A percentile compares a stretch with the other conserved stretches of the same genome.
Conservation (phyloP, 1,140 invertebrate genomes). For the Pogonomyrmex barbatus region DNA sequence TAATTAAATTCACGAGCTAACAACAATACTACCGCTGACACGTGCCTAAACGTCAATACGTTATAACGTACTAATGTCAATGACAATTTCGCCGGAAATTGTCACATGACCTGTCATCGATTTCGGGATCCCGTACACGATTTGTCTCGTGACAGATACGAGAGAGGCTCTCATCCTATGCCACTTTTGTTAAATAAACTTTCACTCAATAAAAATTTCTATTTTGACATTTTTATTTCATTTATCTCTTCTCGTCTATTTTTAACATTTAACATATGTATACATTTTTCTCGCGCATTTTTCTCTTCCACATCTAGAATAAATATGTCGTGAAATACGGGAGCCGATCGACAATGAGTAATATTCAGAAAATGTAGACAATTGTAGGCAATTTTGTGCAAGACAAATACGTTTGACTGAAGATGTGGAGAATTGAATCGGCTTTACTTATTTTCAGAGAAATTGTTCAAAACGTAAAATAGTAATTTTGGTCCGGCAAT, state of each 20-base stretch:
- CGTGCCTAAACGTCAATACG: constrained; percentile 63
- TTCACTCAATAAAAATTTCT: background rate
- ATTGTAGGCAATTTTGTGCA: constrained; percentile 9
- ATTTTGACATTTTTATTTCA: background rate
- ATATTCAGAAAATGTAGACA: background rate
- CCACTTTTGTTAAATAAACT: constrained; percentile 6
- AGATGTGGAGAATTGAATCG: background rate
- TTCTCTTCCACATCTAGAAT: background rate
- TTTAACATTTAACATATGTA: background rate
- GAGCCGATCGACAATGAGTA: background rate
- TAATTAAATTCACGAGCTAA: constrained; percentile 71
- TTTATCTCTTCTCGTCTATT: constrained; percentile 5
- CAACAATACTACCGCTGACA: constrained; percentile 67
- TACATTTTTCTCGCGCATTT: background rate
- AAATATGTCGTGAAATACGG: constrained; percentile 3
- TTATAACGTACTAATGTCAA: constrained; percentile 52
- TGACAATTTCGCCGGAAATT: constrained; percentile 44
- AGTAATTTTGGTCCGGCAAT: constrained; percentile 27
- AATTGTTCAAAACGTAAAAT: background rate
- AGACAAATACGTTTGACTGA: background rate
- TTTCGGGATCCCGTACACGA: constrained; percentile 11
- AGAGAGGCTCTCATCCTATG: background rate
- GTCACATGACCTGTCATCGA: constrained; percentile 30
- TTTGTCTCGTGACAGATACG: constrained; percentile 13
- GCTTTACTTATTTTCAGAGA: constrained; percentile 9